Percentiles rank a stretch among this genome's conserved stretches.
phyloP scores from a whole-genome alignment of 2,888 invertebrate genomes.

The Hartigia nigra region DNA sequence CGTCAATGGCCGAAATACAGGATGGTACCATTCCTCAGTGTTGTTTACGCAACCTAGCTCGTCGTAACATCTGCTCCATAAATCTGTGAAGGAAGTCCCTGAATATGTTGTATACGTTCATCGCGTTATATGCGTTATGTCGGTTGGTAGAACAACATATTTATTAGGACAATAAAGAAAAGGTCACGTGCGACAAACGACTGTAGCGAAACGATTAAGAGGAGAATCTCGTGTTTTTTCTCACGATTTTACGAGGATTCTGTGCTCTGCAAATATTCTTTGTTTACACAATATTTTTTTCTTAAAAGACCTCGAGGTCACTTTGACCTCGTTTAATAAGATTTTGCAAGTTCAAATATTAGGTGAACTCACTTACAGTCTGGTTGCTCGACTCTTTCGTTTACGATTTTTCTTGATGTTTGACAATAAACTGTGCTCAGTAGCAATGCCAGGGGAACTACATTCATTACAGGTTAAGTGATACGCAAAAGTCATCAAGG shows the following conservation, averaged over 20 bases:
- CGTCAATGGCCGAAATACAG: slow-evolving; percentile 57
- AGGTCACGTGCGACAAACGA: not conserved
- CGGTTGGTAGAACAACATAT: not conserved
- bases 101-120: not conserved
- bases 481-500: not conserved
- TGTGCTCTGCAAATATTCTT: not conserved
- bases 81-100: slow-evolving; percentile 10
- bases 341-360: not conserved
- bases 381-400: not conserved
- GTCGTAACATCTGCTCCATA: slow-evolving; percentile 53
- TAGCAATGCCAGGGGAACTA: slow-evolving; percentile 24
- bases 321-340: not conserved
- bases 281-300: not conserved
- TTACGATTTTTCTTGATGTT: not conserved
- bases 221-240: not conserved
- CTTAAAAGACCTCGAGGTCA: not conserved
- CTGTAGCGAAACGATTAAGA: not conserved
- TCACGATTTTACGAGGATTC: not conserved
- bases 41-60: slow-evolving; percentile 62
- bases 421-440: slow-evolving; percentile 2
- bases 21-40: slow-evolving; percentile 62
- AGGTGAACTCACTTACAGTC: not conserved
- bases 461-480: slow-evolving; percentile 26
- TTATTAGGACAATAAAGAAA: not conserved
- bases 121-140: not conserved